Percentiles rank a stretch among this genome's conserved stretches.
Conservation (phyloP, 2,797 vertebrate species). For the Bradypus variegatus region DNA sequence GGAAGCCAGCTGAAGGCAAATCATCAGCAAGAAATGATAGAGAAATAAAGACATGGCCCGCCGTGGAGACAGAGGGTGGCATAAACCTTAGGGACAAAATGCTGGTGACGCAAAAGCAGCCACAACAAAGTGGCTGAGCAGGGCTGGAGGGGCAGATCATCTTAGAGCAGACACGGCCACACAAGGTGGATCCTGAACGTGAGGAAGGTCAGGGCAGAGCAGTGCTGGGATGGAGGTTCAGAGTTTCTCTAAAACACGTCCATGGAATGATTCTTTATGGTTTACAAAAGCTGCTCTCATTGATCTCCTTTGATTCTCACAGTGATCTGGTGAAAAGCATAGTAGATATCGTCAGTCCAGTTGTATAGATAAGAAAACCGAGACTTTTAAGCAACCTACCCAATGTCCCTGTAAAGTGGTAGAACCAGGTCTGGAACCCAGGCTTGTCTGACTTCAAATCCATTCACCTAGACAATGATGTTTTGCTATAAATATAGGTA, state of each 20-base stretch:
- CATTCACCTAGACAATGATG: not conserved
- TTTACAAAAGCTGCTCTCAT: not conserved
- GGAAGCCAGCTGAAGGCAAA: not conserved
- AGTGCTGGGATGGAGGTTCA: not conserved
- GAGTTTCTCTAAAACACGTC: not conserved
- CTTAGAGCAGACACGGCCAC: not conserved
- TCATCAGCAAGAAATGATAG: constrained; percentile 16
- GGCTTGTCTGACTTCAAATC: not conserved
- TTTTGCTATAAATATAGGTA: not conserved
- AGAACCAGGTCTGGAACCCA: not conserved
- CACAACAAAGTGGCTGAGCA: not conserved
- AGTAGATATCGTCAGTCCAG: not conserved
- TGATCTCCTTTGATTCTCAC: not conserved
- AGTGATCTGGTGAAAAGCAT: not conserved
- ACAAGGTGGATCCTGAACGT: not conserved
- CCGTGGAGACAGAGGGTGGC: not conserved
- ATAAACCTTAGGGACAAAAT: not conserved
- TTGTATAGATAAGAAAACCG: not conserved
- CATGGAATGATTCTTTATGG: not conserved
- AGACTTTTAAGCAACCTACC: not conserved
- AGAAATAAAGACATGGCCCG: constrained; percentile 3
- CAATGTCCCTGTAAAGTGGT: not conserved
- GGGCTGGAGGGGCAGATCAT: not conserved
- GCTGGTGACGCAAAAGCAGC: not conserved
- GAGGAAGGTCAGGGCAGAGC: not conserved